Conservation (phyloP, 2,888 invertebrate species). For the Volucella zonaria region DNA sequence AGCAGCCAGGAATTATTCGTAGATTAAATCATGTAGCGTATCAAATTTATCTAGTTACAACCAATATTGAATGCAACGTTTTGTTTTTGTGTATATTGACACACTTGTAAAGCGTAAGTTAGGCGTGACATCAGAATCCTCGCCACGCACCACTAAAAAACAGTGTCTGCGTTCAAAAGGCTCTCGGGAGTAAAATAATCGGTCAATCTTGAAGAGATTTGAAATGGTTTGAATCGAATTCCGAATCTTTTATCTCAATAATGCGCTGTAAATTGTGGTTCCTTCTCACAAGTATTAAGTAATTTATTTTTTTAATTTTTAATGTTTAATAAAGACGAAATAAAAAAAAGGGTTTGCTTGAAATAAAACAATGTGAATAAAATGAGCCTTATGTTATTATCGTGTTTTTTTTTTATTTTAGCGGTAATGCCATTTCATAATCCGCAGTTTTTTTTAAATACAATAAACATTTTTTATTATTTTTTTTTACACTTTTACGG, state of each 20-base stretch:
- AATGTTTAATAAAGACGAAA: neutral
- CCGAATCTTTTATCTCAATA: conserved; percentile 4
- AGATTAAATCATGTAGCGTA: conserved; percentile 75
- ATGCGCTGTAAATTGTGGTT: neutral
- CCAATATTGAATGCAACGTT: conserved; percentile 20
- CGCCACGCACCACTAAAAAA: conserved; percentile 46
- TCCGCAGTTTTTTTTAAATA: no score
- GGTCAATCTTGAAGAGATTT: conserved; percentile 20
- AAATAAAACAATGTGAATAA: no score
- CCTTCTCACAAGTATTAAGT: conserved; percentile 53
- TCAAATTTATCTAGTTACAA: conserved; percentile 76
- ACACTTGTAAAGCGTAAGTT: conserved; percentile 47
- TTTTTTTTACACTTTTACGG: no score
- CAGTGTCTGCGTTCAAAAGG: conserved; percentile 26
- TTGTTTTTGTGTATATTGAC: conserved; percentile 33
- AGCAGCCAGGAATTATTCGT: conserved; percentile 25
- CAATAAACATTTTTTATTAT: no score
- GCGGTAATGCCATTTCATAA: no score
- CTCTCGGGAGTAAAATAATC: conserved; percentile 22
- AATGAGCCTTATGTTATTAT: no score
- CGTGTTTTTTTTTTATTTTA: no score
- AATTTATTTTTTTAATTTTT: conserved; percentile 1
- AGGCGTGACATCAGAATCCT: conserved; percentile 60
- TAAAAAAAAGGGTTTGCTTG: neutral
- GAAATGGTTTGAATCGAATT: conserved; percentile 29